A percentile compares a stretch with the other conserved stretches of the same genome.
These are phyloP conservation scores for Cacatua alba DNA, from an alignment of 2,113 vertebrate species.

Conservation along the genomic window DNA sequence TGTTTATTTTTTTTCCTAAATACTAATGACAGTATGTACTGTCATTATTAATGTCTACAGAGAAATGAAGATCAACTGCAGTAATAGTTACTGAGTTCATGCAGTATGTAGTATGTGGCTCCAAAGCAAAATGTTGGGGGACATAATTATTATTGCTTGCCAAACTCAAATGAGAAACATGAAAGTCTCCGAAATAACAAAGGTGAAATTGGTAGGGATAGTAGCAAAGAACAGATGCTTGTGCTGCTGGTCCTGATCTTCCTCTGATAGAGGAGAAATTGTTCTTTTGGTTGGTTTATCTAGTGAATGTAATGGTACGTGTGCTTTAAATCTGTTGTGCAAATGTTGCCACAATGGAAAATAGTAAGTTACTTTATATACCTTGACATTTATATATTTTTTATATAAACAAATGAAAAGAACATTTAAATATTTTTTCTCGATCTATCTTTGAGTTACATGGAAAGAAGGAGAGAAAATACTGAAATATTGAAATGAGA, in stretches of 20 bases:
- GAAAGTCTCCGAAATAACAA: neutral
- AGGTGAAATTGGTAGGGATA: neutral
- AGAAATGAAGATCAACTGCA: neutral
- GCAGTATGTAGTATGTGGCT: neutral
- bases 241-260: neutral
- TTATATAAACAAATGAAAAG: neutral
- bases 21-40: neutral
- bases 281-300: neutral
- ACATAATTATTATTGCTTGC: neutral
- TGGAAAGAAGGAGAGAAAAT: neutral
- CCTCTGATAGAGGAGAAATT: neutral
- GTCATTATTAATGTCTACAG: neutral
- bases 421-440: neutral
- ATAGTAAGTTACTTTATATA: neutral
- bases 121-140: neutral
- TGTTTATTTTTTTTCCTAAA: neutral
- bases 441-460: neutral
- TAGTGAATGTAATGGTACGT: neutral
- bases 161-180: neutral
- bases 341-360: neutral
- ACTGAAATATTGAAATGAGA: neutral
- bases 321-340: neutral
- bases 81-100: neutral
- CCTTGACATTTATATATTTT: neutral
- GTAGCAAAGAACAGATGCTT: neutral